phyloP scores from a whole-genome alignment of 2,113 vertebrate genomes.

The Callipepla californica region DNA sequence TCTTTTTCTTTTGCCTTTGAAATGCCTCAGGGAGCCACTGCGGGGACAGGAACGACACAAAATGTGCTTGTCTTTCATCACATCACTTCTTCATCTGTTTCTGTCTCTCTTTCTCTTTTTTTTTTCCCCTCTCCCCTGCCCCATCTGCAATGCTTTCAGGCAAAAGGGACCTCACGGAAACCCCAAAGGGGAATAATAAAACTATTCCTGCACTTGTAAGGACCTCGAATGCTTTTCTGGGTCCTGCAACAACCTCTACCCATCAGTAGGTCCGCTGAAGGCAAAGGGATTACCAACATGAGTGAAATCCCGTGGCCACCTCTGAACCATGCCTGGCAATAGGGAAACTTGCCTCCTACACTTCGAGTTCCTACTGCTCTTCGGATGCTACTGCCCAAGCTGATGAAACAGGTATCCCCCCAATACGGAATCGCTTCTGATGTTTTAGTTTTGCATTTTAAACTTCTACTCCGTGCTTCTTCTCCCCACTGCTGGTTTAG shows the following conservation, averaged over 20 bases:
- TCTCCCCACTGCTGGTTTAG: neutral
- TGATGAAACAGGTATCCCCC: neutral
- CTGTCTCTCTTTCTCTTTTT: neutral
- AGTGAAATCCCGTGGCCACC: neutral
- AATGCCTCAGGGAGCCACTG: conserved; percentile 3
- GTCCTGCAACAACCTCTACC: neutral
- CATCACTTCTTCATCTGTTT: neutral
- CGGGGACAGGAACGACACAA: neutral
- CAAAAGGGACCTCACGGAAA: neutral
- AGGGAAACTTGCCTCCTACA: accelerated
- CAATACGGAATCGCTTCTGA: neutral
- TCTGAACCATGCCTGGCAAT: accelerated
- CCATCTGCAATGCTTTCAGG: neutral
- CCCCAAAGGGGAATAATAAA: neutral
- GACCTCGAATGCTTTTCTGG: neutral
- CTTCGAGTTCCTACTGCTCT: neutral
- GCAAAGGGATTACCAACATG: accelerated
- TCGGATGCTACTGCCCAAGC: neutral
- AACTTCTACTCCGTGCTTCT: neutral
- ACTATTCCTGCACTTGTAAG: neutral
- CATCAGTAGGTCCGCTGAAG: accelerated
- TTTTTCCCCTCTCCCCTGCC: accelerated
- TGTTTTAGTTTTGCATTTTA: neutral
- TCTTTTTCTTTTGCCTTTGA: neutral
- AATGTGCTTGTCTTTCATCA: neutral